Base-by-base conservation (phyloP, 2,113 vertebrate species). In the Amia ocellicauda region DNA sequence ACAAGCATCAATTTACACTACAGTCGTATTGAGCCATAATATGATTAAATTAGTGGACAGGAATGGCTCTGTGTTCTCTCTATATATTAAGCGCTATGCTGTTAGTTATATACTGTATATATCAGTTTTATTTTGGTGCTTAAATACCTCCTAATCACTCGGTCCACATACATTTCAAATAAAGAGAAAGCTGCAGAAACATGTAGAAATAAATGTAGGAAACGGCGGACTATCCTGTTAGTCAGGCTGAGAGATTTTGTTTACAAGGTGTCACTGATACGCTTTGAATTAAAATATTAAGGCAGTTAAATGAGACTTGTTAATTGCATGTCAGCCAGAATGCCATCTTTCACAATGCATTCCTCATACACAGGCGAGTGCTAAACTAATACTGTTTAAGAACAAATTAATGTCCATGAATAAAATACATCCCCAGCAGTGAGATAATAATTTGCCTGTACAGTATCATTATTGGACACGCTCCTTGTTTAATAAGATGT, bases 381-480 rank as follows among this genome's bases (percentile, higher is more conserved):
- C 86, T 91, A 88, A 88, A 91, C 89, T 91, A 91, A 92, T 92
- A 89, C 86, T 2, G 85, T 86, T 90, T 91, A 91, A 92, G 90
- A 89, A 92, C 90, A 92, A 90, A 92, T 92, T 92, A 92, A 92
- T 92, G 88, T 89, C 87, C 87, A 90, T 90, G 87, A 90, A 92
- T 91, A 91, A 90, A 91, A 91, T 92, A 92, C 87, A 91, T 86
- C 86, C 89, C 88, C 90, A 91, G 91, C 91, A 89, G 89, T 87
- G 28, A 90, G 75, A 81, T 86, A 92, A 85, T 91, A 91, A 92
- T 92, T 91, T 92, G 86, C 90, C 89, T 91, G 91, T 92, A 92
- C 89, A 92, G 90, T 91, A 91, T 92, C 89, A 92, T 89, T 88
- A 89, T 91, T 91, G 90, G 90, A 92, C 90, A 92, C 91, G 90